Conservation (phyloP, 2,113 vertebrate genomes). For the Emydocephalus ijimae region DNA sequence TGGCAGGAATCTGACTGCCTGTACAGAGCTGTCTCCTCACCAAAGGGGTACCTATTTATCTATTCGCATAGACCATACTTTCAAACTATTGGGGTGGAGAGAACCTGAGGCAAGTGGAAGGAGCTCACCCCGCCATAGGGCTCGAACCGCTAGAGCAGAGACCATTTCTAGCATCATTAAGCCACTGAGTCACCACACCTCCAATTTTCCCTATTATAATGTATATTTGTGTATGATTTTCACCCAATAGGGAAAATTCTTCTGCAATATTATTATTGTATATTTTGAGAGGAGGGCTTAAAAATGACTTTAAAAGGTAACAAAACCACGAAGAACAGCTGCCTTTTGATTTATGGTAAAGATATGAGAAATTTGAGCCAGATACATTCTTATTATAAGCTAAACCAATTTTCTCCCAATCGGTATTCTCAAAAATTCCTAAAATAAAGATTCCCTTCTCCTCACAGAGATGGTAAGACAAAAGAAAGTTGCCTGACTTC, state of each 20-base stretch:
- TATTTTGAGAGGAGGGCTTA: not conserved
- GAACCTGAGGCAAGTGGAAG: not conserved
- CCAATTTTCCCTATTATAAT: not conserved
- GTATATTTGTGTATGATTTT: not conserved
- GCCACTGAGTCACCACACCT: not conserved
- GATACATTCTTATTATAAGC: not conserved
- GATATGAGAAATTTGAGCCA: not conserved
- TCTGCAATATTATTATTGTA: not conserved
- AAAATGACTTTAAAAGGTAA: not conserved
- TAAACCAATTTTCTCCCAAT: not conserved
- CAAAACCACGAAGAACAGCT: not conserved
- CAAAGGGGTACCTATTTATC: not conserved
- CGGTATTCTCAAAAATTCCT: not conserved
- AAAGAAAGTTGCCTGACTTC: not conserved
- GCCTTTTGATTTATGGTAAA: not conserved
- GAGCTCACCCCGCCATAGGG: not conserved
- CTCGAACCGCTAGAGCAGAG: not conserved
- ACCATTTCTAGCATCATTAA: not conserved
- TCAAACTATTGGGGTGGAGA: not conserved
- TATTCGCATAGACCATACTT: not conserved
- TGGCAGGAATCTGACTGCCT: not conserved
- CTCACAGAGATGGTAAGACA: not conserved
- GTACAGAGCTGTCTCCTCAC: not conserved
- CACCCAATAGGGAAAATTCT: not conserved
- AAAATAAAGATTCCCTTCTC: not conserved